These are phyloP conservation scores for Marasmarcha lunaedactyla DNA, from an alignment of 2,888 invertebrate species.

Conservation along the genomic window DNA sequence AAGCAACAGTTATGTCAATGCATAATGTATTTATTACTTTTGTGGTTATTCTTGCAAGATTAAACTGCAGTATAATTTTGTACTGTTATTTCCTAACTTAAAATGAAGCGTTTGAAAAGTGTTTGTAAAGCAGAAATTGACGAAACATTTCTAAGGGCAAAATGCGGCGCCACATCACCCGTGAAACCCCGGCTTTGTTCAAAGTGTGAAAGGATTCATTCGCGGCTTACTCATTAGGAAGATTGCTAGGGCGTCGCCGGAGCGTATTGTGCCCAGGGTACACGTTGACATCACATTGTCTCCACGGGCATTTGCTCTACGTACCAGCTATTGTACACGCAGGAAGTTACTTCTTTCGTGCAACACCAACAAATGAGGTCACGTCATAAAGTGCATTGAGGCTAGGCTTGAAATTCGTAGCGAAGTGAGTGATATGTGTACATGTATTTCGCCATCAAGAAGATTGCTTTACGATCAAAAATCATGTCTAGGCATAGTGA, in stretches of 20 bases:
- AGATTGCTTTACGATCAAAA: not conserved
- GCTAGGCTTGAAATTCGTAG: not conserved
- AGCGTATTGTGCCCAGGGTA: not conserved
- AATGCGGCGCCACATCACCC: conserved; percentile 46
- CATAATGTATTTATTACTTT: too few species aligned
- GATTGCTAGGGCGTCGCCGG: conserved; percentile 42
- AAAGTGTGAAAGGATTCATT: conserved; percentile 60
- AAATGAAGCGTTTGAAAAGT: too few species aligned
- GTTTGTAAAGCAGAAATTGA: too few species aligned
- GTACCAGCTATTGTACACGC: not conserved
- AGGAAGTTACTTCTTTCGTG: not conserved
- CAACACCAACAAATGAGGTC: not conserved
- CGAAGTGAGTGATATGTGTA: not conserved
- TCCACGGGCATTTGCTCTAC: not conserved
- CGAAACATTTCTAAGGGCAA: not conserved
- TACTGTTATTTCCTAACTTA: too few species aligned
- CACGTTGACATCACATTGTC: not conserved
- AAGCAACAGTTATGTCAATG: conserved; percentile 28
- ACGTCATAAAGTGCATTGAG: not conserved
- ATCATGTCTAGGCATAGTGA: too few species aligned
- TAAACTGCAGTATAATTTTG: too few species aligned
- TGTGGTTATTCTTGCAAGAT: too few species aligned
- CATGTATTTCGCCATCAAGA: not conserved
- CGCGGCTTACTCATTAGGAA: conserved; percentile 55
- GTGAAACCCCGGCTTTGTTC: conserved; percentile 62